phyloP scores from a whole-genome alignment of 1,140 invertebrate genomes.

The Drosophila simulans region DNA sequence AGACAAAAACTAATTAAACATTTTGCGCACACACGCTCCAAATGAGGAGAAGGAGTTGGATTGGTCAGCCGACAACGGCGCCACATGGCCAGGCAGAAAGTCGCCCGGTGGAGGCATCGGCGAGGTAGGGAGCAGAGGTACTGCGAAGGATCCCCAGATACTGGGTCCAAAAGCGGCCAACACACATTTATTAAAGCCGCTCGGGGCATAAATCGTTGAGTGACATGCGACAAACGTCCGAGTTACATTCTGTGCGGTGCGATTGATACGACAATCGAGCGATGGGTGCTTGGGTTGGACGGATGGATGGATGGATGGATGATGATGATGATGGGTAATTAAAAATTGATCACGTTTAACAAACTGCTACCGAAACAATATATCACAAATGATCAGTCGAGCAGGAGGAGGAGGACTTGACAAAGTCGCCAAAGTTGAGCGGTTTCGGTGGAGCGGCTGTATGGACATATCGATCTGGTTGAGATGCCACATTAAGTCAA shows the following conservation, averaged over 20 bases:
- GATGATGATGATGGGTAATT: slow-evolving; percentile 76
- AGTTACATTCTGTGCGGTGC: slow-evolving; percentile 74
- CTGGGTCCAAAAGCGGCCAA: slow-evolving; percentile 65
- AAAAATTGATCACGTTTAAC: slow-evolving; percentile 84
- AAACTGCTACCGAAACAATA: slow-evolving; percentile 83
- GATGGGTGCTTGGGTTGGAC: slow-evolving; percentile 42
- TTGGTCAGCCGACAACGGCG: slow-evolving; percentile 29
- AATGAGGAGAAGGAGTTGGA: slow-evolving; percentile 9
- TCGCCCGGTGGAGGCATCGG: slow-evolving; percentile 27
- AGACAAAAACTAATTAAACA: slow-evolving; percentile 79
- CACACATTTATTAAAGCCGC: slow-evolving; percentile 77
- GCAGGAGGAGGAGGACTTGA: slow-evolving; percentile 38
- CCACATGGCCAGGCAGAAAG: slow-evolving; percentile 35
- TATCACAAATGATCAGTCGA: slow-evolving; percentile 62
- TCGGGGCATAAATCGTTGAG: slow-evolving; percentile 78
- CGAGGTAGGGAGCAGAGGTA: not conserved
- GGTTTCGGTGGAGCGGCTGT: slow-evolving; percentile 26
- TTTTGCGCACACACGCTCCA: slow-evolving; percentile 67
- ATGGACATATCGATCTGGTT: slow-evolving; percentile 47
- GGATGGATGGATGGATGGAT: slow-evolving; percentile 35
- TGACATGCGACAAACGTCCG: slow-evolving; percentile 81
- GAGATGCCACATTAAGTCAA: slow-evolving; percentile 54
- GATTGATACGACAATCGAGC: slow-evolving; percentile 69
- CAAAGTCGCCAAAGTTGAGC: slow-evolving; percentile 46
- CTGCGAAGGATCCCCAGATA: not conserved